A percentile compares a stretch with the other conserved stretches of the same genome.
Evolutionary conservation across 2,113 vertebrate genomes (phyloP).

Genomic region (Bubo blakistoni): DNA sequence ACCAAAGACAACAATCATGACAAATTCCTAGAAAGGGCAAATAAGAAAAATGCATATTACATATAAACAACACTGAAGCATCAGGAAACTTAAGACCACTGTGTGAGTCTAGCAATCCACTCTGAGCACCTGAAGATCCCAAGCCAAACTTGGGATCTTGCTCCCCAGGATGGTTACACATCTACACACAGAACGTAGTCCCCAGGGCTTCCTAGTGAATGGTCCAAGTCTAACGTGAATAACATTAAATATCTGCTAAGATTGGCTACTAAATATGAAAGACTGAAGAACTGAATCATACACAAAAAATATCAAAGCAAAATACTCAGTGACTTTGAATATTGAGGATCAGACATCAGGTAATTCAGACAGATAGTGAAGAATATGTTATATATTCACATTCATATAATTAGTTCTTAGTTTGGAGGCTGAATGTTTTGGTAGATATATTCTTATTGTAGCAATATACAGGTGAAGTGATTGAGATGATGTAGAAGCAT

Average conservation of each 20-base stretch:
- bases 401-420: neutral
- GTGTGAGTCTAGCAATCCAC: neutral
- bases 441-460: neutral
- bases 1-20: conserved; percentile 98
- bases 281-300: neutral
- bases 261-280: neutral
- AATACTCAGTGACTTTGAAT: neutral
- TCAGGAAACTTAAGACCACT: neutral
- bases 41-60: conserved; percentile 18
- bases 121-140: neutral
- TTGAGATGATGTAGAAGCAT: neutral
- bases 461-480: neutral
- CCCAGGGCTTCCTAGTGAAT: neutral
- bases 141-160: neutral
- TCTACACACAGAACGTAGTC: neutral
- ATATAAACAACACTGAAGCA: neutral
- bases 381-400: neutral
- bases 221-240: neutral
- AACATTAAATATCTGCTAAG: neutral
- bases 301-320: neutral
- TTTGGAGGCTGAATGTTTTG: neutral
- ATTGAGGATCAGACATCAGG: neutral
- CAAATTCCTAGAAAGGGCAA: conserved; percentile 85
- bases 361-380: neutral
- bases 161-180: neutral